Evolutionary conservation across 2,888 invertebrate genomes (phyloP).

Genomic region (Pandemis heparana): DNA sequence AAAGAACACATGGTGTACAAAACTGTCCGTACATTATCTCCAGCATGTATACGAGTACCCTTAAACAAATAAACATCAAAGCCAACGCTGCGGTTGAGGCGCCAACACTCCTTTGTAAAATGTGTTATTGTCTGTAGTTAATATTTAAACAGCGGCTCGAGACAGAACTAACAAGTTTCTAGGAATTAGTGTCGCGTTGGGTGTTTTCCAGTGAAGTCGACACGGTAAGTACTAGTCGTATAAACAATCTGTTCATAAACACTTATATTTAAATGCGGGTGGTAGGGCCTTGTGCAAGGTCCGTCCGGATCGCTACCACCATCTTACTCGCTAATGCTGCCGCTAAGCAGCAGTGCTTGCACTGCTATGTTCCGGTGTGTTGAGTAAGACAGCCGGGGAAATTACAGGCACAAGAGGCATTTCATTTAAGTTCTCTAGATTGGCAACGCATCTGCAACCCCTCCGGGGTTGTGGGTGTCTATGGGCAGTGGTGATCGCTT

Average conservation of each 20-base stretch:
- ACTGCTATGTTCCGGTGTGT: too few species aligned
- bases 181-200: constrained; percentile 53
- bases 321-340: too few species aligned
- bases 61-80: constrained; percentile 1
- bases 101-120: constrained; percentile 56
- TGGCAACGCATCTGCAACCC: too few species aligned
- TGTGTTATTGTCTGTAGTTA: constrained; percentile 56
- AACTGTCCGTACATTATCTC: neutral
- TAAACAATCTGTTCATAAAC: neutral
- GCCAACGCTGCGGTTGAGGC: constrained; percentile 1
- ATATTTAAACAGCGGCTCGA: constrained; percentile 52
- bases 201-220: constrained; percentile 47
- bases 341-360: too few species aligned
- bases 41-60: neutral
- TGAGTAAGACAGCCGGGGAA: too few species aligned
- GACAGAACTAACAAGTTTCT: constrained; percentile 61
- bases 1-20: neutral
- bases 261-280: too few species aligned
- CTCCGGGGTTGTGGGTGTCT: too few species aligned
- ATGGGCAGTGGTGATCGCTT: too few species aligned
- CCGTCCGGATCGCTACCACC: too few species aligned
- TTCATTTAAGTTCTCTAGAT: too few species aligned
- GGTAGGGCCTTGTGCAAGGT: too few species aligned
- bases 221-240: neutral
- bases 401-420: too few species aligned